Percentiles rank a stretch among this genome's conserved stretches.
phyloP scores from a whole-genome alignment of 2,888 invertebrate genomes.

The Strigamia maritima region DNA sequence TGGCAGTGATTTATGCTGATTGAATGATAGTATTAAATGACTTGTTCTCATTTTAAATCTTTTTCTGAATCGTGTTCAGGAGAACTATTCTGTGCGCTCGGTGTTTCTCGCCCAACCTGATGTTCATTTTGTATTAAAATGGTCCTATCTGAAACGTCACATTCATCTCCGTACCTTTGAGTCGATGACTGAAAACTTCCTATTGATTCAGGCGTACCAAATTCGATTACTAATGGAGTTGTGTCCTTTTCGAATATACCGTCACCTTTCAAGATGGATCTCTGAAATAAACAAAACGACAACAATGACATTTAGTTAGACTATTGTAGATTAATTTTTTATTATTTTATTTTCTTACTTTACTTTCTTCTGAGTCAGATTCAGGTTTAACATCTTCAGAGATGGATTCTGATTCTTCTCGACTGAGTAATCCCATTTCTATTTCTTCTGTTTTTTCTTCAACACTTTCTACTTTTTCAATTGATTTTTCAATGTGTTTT shows the following conservation, averaged over 20 bases:
- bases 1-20: slow-evolving; percentile 2
- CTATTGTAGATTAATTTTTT: not conserved
- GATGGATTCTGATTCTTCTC: not conserved
- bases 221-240: slow-evolving; percentile 8
- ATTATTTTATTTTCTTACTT: not conserved
- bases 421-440: not conserved
- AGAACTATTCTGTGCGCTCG: not conserved
- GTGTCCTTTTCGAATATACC: slow-evolving; percentile 35
- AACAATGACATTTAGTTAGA: too few relatives aligned
- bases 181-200: not conserved
- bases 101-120: not conserved
- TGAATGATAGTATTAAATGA: not conserved
- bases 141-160: slow-evolving; percentile 26
- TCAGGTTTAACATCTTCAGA: not conserved
- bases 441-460: not conserved
- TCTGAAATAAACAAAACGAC: not conserved
- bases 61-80: not conserved
- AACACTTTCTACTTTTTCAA: not conserved
- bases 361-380: not conserved
- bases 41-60: not conserved
- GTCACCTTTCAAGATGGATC: not conserved
- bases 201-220: slow-evolving; percentile 31
- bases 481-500: not conserved
- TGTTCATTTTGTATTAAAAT: slow-evolving; percentile 22
- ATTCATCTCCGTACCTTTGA: not conserved